phyloP scores from a whole-genome alignment of 2,113 vertebrate genomes.

The Rhinolophus sinicus region DNA sequence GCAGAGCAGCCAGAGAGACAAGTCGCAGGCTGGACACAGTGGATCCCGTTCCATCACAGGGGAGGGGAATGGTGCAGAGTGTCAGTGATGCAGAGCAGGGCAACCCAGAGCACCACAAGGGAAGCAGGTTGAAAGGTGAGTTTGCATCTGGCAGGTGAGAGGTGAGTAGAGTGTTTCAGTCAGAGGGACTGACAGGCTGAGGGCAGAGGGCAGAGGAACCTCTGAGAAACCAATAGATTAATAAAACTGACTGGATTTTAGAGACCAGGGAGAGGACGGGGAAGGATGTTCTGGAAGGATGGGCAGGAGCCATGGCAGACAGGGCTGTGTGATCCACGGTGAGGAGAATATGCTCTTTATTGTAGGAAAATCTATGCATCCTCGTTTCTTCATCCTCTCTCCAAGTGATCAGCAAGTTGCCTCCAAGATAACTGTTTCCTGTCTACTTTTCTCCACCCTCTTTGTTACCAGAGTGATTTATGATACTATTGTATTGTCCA shows the following conservation, averaged over 20 bases:
- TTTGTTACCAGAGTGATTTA: neutral
- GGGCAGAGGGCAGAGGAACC: neutral
- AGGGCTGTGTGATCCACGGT: neutral
- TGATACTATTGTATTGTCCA: neutral
- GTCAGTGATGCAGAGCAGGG: neutral
- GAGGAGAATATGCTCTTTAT: neutral
- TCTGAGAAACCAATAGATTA: neutral
- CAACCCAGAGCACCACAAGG: accelerated
- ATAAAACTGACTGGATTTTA: neutral
- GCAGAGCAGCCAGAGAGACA: neutral
- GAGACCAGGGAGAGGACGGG: neutral
- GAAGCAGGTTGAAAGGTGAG: neutral
- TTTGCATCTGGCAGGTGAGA: neutral
- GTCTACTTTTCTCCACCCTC: neutral
- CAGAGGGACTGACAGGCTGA: neutral
- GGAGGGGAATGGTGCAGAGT: accelerated
- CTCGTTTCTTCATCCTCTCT: neutral
- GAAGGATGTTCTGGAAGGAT: neutral
- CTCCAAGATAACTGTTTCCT: neutral
- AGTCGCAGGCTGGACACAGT: neutral
- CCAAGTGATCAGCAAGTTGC: neutral
- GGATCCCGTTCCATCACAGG: neutral
- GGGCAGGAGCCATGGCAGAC: neutral
- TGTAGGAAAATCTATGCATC: neutral
- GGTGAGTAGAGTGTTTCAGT: neutral